These are phyloP conservation scores for Atherinomorus stipes DNA, from an alignment of 2,113 vertebrate genomes.

Conservation along the genomic window DNA sequence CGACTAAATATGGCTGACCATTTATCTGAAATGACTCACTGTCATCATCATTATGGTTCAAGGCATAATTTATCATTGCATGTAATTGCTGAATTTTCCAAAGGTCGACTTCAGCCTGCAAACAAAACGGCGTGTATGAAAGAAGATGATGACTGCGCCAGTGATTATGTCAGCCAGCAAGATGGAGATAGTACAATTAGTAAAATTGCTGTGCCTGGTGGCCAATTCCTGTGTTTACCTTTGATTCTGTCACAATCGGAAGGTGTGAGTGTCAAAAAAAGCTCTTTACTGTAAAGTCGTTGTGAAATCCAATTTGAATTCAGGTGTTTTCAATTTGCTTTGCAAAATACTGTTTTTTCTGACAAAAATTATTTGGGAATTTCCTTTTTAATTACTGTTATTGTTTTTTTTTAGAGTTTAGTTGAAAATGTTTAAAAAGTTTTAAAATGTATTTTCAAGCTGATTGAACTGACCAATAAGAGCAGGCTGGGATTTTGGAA, in stretches of 20 bases:
- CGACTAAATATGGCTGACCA: background rate
- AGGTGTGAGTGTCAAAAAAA: no score
- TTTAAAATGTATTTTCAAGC: no score
- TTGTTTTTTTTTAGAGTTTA: background rate
- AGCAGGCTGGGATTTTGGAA: no score
- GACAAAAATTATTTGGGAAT: no score
- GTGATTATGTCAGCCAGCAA: background rate
- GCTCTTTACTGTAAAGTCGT: background rate
- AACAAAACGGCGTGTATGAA: background rate
- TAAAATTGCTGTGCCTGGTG: background rate
- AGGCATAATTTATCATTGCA: no score
- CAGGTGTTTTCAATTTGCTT: background rate
- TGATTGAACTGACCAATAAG: no score
- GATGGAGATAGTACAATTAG: background rate
- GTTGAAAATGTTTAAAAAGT: no score
- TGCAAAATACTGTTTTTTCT: background rate
- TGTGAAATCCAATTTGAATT: background rate
- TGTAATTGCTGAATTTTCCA: background rate
- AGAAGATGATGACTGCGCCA: no score
- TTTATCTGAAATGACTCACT: background rate
- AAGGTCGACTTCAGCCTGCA: conserved; percentile 2
- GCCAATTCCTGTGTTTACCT: background rate
- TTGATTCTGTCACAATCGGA: no score
- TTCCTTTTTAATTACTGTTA: no score
- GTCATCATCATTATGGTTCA: background rate